These are phyloP conservation scores for Spinus olivaceus DNA, from an alignment of 2,797 vertebrate genomes.

Conservation along the genomic window DNA sequence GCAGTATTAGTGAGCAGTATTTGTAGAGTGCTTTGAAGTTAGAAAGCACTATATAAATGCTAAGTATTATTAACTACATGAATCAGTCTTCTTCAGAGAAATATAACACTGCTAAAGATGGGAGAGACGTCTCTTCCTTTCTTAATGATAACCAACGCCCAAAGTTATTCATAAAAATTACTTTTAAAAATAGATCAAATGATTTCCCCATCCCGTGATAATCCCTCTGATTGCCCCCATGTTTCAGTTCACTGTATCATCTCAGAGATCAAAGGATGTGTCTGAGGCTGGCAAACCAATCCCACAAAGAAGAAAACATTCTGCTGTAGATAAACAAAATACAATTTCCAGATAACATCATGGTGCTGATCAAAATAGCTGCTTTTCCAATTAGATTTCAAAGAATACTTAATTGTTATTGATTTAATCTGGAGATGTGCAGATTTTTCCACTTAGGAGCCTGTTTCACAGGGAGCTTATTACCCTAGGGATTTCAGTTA, in stretches of 20 bases:
- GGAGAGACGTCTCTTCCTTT: slow-evolving; percentile 27
- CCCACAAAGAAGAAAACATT: slow-evolving; percentile 40
- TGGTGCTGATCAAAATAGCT: slow-evolving; percentile 57
- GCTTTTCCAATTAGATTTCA: slow-evolving; percentile 68
- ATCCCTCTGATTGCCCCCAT: slow-evolving; percentile 52
- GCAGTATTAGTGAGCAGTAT: background rate
- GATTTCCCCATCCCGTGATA: slow-evolving; percentile 43
- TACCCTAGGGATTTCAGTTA: slow-evolving; percentile 19
- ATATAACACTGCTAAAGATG: slow-evolving; percentile 21
- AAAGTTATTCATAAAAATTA: slow-evolving; percentile 57
- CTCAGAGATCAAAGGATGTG: slow-evolving; percentile 62
- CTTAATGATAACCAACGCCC: slow-evolving; percentile 48
- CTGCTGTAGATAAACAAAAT: slow-evolving; percentile 66
- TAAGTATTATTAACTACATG: slow-evolving; percentile 46
- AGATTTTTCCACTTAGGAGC: slow-evolving; percentile 49
- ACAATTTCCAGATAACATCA: slow-evolving; percentile 69
- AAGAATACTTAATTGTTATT: slow-evolving; percentile 71
- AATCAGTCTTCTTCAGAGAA: slow-evolving; percentile 56
- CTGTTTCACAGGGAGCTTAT: slow-evolving; percentile 49
- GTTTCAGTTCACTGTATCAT: slow-evolving; percentile 61
- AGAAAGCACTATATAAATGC: slow-evolving; percentile 10
- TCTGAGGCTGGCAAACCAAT: slow-evolving; percentile 49
- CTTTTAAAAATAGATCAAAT: slow-evolving; percentile 70
- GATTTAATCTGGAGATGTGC: slow-evolving; percentile 64
- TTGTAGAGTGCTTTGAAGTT: slow-evolving; percentile 39